These are phyloP conservation scores for Lethenteron reissneri DNA, from an alignment of 2,113 vertebrate genomes.

Conservation along the genomic window DNA sequence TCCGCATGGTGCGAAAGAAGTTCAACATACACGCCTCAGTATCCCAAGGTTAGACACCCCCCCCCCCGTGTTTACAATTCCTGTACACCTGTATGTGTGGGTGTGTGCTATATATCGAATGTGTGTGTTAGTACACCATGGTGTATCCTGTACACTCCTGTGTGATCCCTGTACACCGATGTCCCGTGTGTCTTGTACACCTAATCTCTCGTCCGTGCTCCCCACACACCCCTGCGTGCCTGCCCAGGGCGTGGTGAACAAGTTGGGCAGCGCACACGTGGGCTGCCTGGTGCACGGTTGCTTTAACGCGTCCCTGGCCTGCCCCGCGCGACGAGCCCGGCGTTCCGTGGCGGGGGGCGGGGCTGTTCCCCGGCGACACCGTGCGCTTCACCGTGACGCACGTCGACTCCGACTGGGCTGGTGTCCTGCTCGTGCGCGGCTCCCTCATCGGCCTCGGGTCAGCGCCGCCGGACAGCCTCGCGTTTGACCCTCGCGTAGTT, in stretches of 20 bases:
- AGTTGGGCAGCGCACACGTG: conserved; percentile 53
- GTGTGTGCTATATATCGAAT: neutral
- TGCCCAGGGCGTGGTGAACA: conserved; percentile 61
- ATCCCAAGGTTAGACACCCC: neutral
- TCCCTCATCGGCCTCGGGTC: neutral
- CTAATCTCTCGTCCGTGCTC: neutral
- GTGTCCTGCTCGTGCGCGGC: conserved; percentile 73
- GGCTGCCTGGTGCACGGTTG: conserved; percentile 82
- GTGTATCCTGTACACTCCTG: neutral
- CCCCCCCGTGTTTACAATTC: neutral
- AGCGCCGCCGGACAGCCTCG: neutral
- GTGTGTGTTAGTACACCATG: neutral
- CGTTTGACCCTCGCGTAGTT: no score
- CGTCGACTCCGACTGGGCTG: conserved; percentile 54
- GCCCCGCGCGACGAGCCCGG: conserved; percentile 36
- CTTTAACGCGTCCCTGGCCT: conserved; percentile 78
- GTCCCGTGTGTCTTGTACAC: neutral
- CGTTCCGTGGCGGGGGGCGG: conserved; percentile 36
- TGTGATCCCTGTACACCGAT: neutral
- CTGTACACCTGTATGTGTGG: neutral
- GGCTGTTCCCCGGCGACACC: conserved; percentile 37
- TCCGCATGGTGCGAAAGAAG: no score
- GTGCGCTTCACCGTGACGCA: conserved; percentile 56
- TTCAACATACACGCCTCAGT: neutral
- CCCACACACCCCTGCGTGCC: neutral